Evolutionary conservation across 2,888 invertebrate species (phyloP).

Genomic region (Caenorhabditis afra): DNA sequence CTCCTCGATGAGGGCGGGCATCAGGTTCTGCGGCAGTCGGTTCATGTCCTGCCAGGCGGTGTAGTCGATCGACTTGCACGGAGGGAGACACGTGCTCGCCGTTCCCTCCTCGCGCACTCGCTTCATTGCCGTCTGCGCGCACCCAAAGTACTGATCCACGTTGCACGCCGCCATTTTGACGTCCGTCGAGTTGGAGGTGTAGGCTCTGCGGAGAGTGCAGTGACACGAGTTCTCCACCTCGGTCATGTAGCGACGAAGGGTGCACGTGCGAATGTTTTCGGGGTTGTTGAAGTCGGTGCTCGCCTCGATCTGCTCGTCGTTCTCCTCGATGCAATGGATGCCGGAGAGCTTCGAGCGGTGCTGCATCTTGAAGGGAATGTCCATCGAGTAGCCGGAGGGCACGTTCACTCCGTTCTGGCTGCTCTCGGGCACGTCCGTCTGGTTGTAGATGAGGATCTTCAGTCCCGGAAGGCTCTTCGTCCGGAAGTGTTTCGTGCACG

Average conservation of each 20-base stretch:
- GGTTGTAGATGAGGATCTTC: conserved; percentile 78
- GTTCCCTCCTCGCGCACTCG: conserved; percentile 63
- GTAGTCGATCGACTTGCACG: conserved; percentile 78
- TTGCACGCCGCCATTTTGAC: conserved; percentile 69
- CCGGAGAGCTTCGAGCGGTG: conserved; percentile 77
- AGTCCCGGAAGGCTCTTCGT: conserved; percentile 74
- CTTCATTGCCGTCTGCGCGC: conserved; percentile 73
- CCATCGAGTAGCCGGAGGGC: conserved; percentile 79
- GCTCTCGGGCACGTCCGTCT: conserved; percentile 77
- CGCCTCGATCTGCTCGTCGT: conserved; percentile 65
- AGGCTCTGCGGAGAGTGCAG: conserved; percentile 75
- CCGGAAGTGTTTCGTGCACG: conserved; percentile 76
- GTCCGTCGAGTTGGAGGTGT: conserved; percentile 60
- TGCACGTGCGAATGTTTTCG: conserved; percentile 73
- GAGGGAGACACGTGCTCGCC: conserved; percentile 70
- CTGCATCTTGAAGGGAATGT: conserved; percentile 80
- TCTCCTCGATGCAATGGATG: conserved; percentile 73
- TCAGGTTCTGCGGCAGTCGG: conserved; percentile 75
- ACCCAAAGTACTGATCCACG: conserved; percentile 78
- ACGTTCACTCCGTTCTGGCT: conserved; percentile 78
- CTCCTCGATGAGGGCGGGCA: conserved; percentile 77
- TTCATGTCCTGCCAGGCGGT: conserved; percentile 81
- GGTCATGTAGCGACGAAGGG: conserved; percentile 69
- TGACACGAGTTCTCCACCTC: conserved; percentile 75
- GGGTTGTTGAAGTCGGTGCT: conserved; percentile 68